Conservation (phyloP, 1,140 invertebrate species). For the Octopus bimaculoides region DNA sequence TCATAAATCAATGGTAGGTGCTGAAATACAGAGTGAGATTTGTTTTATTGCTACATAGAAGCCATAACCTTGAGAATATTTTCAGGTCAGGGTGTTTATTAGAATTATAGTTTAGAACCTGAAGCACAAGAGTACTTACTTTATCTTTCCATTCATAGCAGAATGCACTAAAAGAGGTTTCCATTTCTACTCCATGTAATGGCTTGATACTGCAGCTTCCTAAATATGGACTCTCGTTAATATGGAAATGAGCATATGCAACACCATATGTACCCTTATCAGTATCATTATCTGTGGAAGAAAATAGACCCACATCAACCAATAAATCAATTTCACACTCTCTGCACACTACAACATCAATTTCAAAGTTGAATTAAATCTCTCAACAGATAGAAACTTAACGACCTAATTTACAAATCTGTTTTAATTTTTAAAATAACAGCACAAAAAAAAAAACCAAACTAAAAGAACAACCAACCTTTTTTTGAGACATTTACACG, state of each 20-base stretch:
- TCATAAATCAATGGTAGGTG: conserved; percentile 28
- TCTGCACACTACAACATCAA: too few species aligned
- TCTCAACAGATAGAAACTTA: too few species aligned
- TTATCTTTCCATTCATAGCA: conserved; percentile 39
- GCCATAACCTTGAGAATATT: too few species aligned
- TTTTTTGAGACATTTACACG: conserved; percentile 18
- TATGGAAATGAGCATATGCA: conserved; percentile 30
- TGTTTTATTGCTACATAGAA: too few species aligned
- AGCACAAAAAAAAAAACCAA: conserved; percentile 1
- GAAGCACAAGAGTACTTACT: conserved; percentile 17
- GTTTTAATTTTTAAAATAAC: too few species aligned
- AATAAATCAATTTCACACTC: too few species aligned
- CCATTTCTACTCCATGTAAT: conserved; percentile 22
- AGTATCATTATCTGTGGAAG: too few species aligned
- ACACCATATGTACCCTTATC: conserved; percentile 11
- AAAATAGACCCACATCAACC: too few species aligned
- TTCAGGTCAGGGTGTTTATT: too few species aligned
- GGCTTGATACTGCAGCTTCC: conserved; percentile 34
- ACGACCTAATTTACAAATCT: too few species aligned
- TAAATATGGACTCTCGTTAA: conserved; percentile 33
- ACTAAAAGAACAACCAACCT: background rate
- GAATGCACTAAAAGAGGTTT: conserved; percentile 34
- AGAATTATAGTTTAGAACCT: background rate
- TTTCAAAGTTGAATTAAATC: too few species aligned
- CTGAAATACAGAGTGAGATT: conserved; percentile 11